These are phyloP conservation scores for Rhynchophorus ferrugineus DNA, from an alignment of 1,140 invertebrate species.

Conservation along the genomic window DNA sequence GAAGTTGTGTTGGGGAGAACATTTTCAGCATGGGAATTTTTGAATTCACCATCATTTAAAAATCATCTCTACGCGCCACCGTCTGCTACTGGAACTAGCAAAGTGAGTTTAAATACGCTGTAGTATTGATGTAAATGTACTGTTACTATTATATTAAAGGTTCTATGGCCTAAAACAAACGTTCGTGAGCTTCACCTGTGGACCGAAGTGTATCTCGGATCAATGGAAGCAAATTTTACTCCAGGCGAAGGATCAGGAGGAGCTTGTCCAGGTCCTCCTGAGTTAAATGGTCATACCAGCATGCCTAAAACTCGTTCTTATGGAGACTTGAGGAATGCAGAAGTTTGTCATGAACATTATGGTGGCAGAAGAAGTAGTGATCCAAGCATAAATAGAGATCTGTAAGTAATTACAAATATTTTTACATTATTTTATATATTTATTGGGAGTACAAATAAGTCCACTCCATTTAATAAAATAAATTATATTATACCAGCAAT, in stretches of 20 bases:
- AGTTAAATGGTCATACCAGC: constrained; percentile 26
- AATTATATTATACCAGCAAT: no score
- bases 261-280: constrained; percentile 28
- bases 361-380: constrained; percentile 69
- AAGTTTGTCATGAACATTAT: constrained; percentile 8
- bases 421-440: no score
- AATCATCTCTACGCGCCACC: constrained; percentile 77
- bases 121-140: no score
- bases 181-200: constrained; percentile 76
- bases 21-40: constrained; percentile 82
- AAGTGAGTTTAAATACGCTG: constrained; percentile 9
- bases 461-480: no score
- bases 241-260: constrained; percentile 22
- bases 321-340: constrained; percentile 61
- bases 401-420: constrained; percentile 23
- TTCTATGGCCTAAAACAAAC: constrained; percentile 78
- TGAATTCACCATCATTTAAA: constrained; percentile 66
- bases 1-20: constrained; percentile 62
- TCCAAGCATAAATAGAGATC: constrained; percentile 66
- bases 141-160: constrained; percentile 54
- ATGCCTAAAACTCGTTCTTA: constrained; percentile 75
- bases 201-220: constrained; percentile 76
- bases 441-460: no score
- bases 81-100: constrained; percentile 26
- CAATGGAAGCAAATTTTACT: constrained; percentile 42